A percentile compares a stretch with the other conserved stretches of the same genome.
Conservation (phyloP, 2,888 invertebrate genomes). For the Empis stercorea region DNA sequence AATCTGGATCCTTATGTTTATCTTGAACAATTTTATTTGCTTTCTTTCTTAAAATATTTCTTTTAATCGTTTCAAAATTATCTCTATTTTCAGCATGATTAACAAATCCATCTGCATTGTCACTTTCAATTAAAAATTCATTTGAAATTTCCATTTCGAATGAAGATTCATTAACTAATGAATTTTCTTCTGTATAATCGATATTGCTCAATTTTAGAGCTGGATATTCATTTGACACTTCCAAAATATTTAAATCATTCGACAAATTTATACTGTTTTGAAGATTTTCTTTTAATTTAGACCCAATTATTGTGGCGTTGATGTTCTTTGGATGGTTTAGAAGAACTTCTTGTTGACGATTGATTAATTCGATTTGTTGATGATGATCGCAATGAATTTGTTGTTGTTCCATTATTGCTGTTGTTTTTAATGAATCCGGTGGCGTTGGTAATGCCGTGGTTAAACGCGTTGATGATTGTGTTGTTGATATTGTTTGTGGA, state of each 20-base stretch:
- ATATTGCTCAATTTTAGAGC: conserved; percentile 30
- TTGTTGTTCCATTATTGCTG: conserved; percentile 7
- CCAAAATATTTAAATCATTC: conserved; percentile 18
- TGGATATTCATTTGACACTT: conserved; percentile 38
- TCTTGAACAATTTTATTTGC: conserved; percentile 16
- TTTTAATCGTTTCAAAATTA: too few species aligned
- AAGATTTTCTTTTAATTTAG: conserved; percentile 5
- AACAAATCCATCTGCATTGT: conserved; percentile 18
- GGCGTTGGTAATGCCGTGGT: conserved; percentile 10
- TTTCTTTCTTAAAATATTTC: too few species aligned
- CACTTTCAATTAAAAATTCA: conserved; percentile 34
- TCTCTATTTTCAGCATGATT: too few species aligned
- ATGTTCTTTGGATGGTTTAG: conserved; percentile 9
- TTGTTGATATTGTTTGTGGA: conserved; percentile 15
- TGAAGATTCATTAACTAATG: conserved; percentile 33
- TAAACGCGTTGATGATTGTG: conserved; percentile 9
- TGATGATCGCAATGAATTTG: conserved; percentile 17
- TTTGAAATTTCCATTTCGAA: conserved; percentile 39
- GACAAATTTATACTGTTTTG: conserved; percentile 23
- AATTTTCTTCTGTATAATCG: conserved; percentile 30
- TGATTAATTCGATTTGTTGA: conserved; percentile 13
- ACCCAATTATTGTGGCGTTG: conserved; percentile 19
- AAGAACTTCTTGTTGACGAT: conserved; percentile 9
- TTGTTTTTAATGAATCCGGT: conserved; percentile 8
- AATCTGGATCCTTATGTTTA: conserved; percentile 48